Evolutionary conservation across 2,113 vertebrate species (phyloP), one percentile per base, ranked within the genome.

Genomic region (Odontophorus gujanensis): DNA sequence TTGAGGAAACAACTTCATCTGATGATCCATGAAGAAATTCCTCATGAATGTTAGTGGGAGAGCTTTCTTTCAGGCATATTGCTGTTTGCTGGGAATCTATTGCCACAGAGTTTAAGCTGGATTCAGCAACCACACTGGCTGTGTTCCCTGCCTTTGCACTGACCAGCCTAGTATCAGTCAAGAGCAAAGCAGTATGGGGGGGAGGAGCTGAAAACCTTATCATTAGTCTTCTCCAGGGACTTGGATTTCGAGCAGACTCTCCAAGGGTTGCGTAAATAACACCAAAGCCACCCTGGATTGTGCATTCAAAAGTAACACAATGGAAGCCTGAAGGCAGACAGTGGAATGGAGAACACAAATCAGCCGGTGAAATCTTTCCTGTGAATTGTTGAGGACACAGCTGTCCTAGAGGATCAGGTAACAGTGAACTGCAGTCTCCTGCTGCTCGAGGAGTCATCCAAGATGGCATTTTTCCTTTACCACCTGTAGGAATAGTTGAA

Each of bases 251-350:
- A 84, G 58, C 30, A 73, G 69, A 30, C 19, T 86, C 7, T 80
- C 59, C 20, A 50, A 69, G 53, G 24, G 4, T 43, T 78, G 40
- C 0, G 0, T 30, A 73, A 87, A n/a, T 74, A 24, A 76, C 58
- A 65, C 28, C 40, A 87, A 80, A 87, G 67, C 78, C 88, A 84
- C 26, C 40, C 61, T 25, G 47, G 25, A 34, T 50, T 85, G 13
- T 25, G 26, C 36, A 25, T 62, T 71, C 38, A 63, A 55, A 93
- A 89, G 30, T 47, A 85, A 55, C 50, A 85, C 50, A 66, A 45
- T 48, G 19, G 69, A 91, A 93, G 48, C 43, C 81, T 86, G 30
- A 65, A 90, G 72, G 72, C 74, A 89, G 67, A 87, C 36, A 82
- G 47, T 4, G 11, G 19, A 30, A 81, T 48, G 43, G 43, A 88